Evolutionary conservation across 2,113 vertebrate species (phyloP).

Genomic region (Scytalopus superciliaris): DNA sequence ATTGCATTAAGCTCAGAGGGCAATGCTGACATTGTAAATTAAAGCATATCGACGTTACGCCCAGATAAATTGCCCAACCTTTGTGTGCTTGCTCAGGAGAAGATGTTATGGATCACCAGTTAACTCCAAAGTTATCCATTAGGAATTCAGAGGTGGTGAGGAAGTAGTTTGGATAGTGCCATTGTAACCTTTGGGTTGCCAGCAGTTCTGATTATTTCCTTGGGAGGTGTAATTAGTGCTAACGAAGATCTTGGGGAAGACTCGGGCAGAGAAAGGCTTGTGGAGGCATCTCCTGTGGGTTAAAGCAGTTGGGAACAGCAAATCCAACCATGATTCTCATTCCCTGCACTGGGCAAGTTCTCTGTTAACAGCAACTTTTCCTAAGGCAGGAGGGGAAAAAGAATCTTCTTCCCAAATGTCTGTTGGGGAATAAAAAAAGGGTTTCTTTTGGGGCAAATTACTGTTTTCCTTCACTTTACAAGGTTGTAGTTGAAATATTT

Average conservation of each 20-base stretch:
- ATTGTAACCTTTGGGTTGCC: background rate
- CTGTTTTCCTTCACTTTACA: background rate
- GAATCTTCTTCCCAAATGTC: background rate
- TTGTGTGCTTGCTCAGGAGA: slow-evolving; percentile 32
- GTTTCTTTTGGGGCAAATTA: background rate
- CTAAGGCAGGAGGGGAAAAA: background rate
- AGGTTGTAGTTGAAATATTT: background rate
- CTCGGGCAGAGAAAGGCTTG: background rate
- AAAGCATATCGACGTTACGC: background rate
- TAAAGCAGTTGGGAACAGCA: background rate
- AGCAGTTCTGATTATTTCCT: background rate
- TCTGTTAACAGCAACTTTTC: background rate
- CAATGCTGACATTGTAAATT: background rate
- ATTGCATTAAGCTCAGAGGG: background rate
- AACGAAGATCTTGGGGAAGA: background rate
- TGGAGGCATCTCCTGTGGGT: background rate
- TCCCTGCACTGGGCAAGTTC: background rate
- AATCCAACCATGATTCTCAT: background rate
- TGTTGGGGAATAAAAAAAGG: background rate
- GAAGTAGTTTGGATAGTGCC: background rate
- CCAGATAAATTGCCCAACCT: slow-evolving; percentile 28
- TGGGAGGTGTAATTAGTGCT: background rate
- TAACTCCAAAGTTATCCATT: slow-evolving; percentile 58
- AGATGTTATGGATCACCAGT: slow-evolving; percentile 34
- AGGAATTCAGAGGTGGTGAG: background rate